These are phyloP conservation scores for Chroicocephalus ridibundus DNA, from an alignment of 2,113 vertebrate species.

Conservation along the genomic window DNA sequence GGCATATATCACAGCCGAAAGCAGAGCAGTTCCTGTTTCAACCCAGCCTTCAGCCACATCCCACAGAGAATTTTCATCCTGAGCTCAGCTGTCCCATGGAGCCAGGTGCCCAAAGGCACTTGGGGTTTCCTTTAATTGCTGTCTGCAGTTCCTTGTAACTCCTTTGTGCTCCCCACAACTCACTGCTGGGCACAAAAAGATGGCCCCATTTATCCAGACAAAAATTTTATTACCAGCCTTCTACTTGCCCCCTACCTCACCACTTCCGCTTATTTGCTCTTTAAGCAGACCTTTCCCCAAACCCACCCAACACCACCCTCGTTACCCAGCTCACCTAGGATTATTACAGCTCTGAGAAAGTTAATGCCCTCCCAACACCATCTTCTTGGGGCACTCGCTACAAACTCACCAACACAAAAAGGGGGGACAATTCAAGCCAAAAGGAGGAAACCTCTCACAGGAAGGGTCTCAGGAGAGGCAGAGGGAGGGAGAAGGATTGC, in stretches of 20 bases:
- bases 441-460: not conserved
- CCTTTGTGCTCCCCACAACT: not conserved
- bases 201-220: not conserved
- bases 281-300: not conserved
- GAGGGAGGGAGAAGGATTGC: not conserved
- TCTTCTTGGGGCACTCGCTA: rapidly evolving
- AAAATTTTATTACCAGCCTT: not conserved
- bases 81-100: not conserved
- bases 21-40: not conserved
- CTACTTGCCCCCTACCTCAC: too few species aligned
- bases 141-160: not conserved
- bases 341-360: too few species aligned
- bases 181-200: not conserved
- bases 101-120: not conserved
- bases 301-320: not conserved
- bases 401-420: not conserved
- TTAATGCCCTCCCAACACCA: rapidly evolving
- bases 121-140: not conserved
- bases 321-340: not conserved
- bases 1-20: not conserved
- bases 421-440: not conserved
- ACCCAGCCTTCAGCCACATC: not conserved
- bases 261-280: not conserved
- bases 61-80: not conserved
- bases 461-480: not conserved